Conservation (phyloP, 1,140 invertebrate species). For the Drosophila tani region DNA sequence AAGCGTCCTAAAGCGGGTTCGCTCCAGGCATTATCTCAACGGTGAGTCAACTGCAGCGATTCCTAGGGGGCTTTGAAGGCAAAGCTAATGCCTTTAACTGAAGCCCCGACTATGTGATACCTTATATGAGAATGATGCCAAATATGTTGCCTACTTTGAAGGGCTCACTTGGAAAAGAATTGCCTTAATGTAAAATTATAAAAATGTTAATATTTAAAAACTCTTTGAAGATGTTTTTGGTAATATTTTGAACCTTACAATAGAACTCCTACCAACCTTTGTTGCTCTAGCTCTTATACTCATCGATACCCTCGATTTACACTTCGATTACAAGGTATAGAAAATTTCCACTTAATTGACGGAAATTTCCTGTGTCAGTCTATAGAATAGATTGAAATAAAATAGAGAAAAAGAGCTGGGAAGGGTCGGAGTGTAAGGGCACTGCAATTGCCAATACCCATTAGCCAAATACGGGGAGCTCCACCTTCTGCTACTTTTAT, state of each 20-base stretch:
- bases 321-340: neutral
- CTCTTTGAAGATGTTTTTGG: neutral
- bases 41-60: constrained; percentile 61
- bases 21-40: constrained; percentile 83
- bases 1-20: constrained; percentile 67
- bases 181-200: neutral
- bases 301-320: neutral
- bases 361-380: constrained; percentile 48
- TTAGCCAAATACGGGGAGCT: constrained; percentile 16
- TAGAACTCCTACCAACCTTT: neutral
- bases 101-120: neutral
- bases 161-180: neutral
- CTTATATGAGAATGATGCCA: no score
- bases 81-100: neutral
- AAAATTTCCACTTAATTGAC: constrained; percentile 49
- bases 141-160: neutral
- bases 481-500: constrained; percentile 39
- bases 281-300: neutral
- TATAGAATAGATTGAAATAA: constrained; percentile 11
- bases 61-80: neutral
- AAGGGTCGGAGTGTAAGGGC: neutral
- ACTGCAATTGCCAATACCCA: constrained; percentile 9
- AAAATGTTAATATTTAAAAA: neutral
- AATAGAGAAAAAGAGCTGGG: neutral
- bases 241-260: neutral